Conservation (phyloP, 35 echinoderm and acorn worm genomes). For the Stichopus chloronotus region DNA sequence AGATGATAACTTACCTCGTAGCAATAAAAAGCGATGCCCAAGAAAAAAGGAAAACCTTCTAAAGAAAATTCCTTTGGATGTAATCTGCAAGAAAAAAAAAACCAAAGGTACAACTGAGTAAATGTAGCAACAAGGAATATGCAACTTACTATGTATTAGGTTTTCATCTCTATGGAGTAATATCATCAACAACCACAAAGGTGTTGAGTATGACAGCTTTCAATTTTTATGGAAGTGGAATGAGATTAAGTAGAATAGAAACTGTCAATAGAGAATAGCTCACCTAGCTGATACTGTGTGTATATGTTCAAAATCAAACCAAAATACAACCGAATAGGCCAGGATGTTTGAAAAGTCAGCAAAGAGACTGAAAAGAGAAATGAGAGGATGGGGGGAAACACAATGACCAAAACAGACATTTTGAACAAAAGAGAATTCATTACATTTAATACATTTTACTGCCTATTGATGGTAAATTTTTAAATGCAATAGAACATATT, state of each 20-base stretch:
- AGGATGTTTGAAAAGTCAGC: constrained; percentile 98
- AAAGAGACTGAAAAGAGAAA: constrained; percentile 82
- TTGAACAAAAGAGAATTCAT: no score
- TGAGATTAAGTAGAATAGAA: no score
- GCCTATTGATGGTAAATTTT: no score
- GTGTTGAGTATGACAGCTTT: no score
- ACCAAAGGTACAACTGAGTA: neutral
- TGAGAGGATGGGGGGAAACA: neutral
- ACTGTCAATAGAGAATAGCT: neutral
- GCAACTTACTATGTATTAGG: neutral
- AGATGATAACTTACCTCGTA: constrained; percentile 78
- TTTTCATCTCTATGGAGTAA: neutral
- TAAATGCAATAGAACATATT: no score
- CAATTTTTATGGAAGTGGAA: no score
- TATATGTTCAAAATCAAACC: constrained; percentile 99
- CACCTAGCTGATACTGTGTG: constrained; percentile 70
- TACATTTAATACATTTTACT: no score
- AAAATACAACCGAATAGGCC: constrained; percentile 97
- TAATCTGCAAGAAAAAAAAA: constrained; percentile 70
- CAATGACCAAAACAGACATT: neutral
- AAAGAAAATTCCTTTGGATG: constrained; percentile 94
- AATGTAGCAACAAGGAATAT: neutral
- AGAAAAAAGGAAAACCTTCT: constrained; percentile 90
- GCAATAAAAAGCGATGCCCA: constrained; percentile 97
- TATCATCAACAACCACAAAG: no score